A percentile compares a stretch with the other conserved stretches of the same genome.
Evolutionary conservation across 2,888 invertebrate genomes (phyloP).

Genomic region (Antitype chi): DNA sequence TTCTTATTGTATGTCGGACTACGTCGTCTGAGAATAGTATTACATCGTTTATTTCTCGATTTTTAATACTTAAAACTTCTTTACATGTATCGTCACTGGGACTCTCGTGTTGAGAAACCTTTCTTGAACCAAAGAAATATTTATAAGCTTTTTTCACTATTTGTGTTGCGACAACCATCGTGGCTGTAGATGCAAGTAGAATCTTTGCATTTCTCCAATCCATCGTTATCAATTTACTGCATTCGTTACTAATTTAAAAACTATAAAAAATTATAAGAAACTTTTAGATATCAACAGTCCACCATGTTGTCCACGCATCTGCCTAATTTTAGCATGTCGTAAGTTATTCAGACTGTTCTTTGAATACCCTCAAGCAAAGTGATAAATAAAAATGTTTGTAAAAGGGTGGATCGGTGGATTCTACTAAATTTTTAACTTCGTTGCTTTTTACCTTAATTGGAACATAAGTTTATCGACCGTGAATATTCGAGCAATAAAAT

Average conservation of each 20-base stretch:
- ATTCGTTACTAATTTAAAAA: conserved; percentile 59
- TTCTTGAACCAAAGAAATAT: conserved; percentile 77
- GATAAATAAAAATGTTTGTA: not conserved
- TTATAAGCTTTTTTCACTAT: conserved; percentile 83
- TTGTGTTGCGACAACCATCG: conserved; percentile 84
- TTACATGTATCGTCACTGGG: conserved; percentile 77
- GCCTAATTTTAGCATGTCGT: conserved; percentile 38
- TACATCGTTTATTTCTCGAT: conserved; percentile 87
- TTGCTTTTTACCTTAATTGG: not conserved
- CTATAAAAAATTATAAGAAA: conserved; percentile 69
- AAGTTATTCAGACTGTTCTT: conserved; percentile 40
- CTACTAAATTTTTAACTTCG: not conserved
- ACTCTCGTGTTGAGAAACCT: conserved; percentile 68
- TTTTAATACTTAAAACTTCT: conserved; percentile 79
- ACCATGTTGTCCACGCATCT: conserved; percentile 85
- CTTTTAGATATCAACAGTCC: conserved; percentile 73
- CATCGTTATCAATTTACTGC: conserved; percentile 74
- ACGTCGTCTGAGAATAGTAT: conserved; percentile 87
- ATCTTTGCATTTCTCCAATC: conserved; percentile 87
- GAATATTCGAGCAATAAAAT: not conserved
- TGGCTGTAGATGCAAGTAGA: conserved; percentile 84
- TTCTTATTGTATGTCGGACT: conserved; percentile 81
- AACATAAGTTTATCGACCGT: not conserved
- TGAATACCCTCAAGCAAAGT: conserved; percentile 72
- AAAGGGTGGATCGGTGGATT: no score